A percentile compares a stretch with the other conserved stretches of the same genome.
Conservation (phyloP, 2,888 invertebrate species). For the Patella ulyssiponensis region DNA sequence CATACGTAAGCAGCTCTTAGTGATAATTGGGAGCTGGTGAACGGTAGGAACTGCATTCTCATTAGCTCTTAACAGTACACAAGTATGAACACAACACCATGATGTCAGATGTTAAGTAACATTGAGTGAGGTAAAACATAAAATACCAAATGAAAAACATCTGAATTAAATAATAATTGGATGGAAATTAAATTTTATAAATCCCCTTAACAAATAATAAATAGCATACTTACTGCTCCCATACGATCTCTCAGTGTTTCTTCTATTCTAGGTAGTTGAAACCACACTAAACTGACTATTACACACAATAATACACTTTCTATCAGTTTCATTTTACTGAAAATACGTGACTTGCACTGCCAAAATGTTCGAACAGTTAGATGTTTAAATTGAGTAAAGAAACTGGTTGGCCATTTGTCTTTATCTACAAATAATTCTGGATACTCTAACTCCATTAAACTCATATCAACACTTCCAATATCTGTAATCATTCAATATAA, state of each 20-base stretch:
- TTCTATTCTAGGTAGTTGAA: constrained; percentile 83
- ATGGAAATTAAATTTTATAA: not conserved
- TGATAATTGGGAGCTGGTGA: too few relatives aligned
- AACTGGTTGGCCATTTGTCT: constrained; percentile 81
- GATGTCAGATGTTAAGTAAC: too few relatives aligned
- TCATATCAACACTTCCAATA: constrained; percentile 36
- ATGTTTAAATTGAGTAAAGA: constrained; percentile 82
- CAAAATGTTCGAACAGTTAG: constrained; percentile 79
- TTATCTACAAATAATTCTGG: constrained; percentile 18
- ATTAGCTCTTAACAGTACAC: too few relatives aligned
- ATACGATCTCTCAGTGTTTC: constrained; percentile 83
- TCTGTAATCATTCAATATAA: constrained; percentile 17
- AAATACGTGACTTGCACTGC: constrained; percentile 80
- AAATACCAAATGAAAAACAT: not conserved
- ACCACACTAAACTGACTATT: constrained; percentile 84
- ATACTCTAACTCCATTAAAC: constrained; percentile 31
- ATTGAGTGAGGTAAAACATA: too few relatives aligned
- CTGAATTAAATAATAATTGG: not conserved
- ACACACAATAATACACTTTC: constrained; percentile 77
- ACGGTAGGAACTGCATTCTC: too few relatives aligned
- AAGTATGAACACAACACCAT: too few relatives aligned
- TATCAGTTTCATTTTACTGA: constrained; percentile 81
- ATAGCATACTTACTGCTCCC: constrained; percentile 76
- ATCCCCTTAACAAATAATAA: not conserved
- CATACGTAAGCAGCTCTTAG: too few relatives aligned